A percentile compares a stretch with the other conserved stretches of the same genome.
These are phyloP conservation scores for Pituophis catenifer DNA, from an alignment of 2,113 vertebrate genomes.

Conservation along the genomic window DNA sequence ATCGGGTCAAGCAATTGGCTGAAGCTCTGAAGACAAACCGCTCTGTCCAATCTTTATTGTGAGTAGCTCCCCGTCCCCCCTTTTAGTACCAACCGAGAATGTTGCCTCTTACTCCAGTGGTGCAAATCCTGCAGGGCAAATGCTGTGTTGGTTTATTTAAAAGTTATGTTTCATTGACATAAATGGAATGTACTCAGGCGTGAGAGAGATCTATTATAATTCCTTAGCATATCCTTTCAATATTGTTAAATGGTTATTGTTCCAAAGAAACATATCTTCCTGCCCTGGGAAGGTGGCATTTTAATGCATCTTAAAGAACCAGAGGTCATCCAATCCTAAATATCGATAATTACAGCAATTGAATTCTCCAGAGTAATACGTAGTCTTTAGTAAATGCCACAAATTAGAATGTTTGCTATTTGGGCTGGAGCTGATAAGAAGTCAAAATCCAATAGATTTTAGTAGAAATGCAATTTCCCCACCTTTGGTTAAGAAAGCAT, in stretches of 20 bases:
- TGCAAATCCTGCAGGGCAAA: neutral
- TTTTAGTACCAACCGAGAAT: neutral
- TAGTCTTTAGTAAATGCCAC: neutral
- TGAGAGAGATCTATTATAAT: neutral
- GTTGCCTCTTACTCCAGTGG: neutral
- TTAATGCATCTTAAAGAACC: neutral
- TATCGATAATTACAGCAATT: neutral
- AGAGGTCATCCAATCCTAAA: neutral
- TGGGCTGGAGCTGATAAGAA: neutral
- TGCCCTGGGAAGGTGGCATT: neutral
- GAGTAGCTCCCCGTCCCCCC: conserved; percentile 64
- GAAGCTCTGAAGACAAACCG: conserved; percentile 88
- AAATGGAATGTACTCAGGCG: neutral
- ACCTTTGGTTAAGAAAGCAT: neutral
- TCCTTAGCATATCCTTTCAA: neutral
- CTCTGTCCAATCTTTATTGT: conserved; percentile 94
- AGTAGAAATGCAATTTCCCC: neutral
- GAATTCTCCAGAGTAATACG: neutral
- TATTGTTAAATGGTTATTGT: neutral
- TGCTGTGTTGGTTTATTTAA: neutral
- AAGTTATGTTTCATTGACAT: neutral
- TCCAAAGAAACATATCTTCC: neutral
- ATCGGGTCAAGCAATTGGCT: conserved; percentile 84
- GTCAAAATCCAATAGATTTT: neutral
- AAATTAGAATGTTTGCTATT: neutral